Evolutionary conservation across 2,797 vertebrate species (phyloP).

Genomic region (Diglossa cyanea): DNA sequence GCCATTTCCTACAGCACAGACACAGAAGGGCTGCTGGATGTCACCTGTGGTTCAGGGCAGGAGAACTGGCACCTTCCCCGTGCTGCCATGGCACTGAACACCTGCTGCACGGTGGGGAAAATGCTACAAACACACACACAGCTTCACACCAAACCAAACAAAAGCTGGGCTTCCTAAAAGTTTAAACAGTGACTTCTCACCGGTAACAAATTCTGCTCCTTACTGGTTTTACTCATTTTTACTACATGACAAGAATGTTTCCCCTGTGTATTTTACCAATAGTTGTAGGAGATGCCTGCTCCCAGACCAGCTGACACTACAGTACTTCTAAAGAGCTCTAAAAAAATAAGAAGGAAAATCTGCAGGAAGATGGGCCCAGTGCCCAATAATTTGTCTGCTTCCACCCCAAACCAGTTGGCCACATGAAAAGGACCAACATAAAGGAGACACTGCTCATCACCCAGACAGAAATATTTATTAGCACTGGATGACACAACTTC

Average conservation of each 20-base stretch:
- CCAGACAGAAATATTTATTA: not conserved
- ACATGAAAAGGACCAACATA: not conserved
- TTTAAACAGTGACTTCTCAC: not conserved
- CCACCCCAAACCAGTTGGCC: not conserved
- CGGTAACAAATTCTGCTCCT: not conserved
- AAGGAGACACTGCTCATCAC: not conserved
- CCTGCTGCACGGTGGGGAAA: not conserved
- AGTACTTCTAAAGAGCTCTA: not conserved
- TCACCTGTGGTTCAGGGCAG: not conserved
- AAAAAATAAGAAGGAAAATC: not conserved
- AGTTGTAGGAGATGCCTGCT: not conserved
- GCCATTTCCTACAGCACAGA: not conserved
- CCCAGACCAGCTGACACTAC: not conserved
- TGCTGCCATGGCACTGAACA: not conserved
- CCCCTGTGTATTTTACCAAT: not conserved
- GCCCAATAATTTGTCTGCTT: not conserved
- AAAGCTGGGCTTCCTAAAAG: not conserved
- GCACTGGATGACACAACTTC: not conserved
- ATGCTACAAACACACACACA: not conserved
- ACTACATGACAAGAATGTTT: not conserved
- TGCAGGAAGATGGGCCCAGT: not conserved
- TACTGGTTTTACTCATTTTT: not conserved
- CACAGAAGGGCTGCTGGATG: not conserved
- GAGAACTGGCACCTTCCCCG: not conserved
- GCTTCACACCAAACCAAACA: accelerated